Evolutionary conservation across 2,888 invertebrate genomes (phyloP).

Genomic region (Watsonalla cultraria): DNA sequence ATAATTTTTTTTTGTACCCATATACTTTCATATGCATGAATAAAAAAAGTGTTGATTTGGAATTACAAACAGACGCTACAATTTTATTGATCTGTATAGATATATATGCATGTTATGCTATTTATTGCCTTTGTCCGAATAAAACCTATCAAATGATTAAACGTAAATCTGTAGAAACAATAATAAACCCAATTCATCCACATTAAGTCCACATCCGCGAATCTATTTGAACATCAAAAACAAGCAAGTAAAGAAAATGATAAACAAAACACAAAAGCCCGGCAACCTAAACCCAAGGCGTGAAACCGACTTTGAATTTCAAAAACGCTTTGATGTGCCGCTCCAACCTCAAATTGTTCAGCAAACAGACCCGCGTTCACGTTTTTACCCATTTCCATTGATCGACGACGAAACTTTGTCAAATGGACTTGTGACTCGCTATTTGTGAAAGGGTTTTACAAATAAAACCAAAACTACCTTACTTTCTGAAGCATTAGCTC

Average conservation of each 20-base stretch:
- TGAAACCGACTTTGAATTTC: conserved; percentile 39
- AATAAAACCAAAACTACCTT: not conserved
- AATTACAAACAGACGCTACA: too few species aligned
- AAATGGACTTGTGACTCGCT: not conserved
- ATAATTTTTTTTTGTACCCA: too few species aligned
- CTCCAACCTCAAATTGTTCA: conserved; percentile 37
- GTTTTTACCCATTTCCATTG: conserved; percentile 23
- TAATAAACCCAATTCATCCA: not conserved
- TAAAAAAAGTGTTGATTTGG: too few species aligned
- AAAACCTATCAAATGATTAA: conserved; percentile 2
- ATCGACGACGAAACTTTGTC: conserved; percentile 12
- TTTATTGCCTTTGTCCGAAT: conserved; percentile 15
- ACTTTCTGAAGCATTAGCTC: not conserved
- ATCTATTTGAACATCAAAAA: conserved; percentile 13
- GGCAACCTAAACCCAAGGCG: conserved; percentile 23
- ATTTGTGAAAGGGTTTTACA: not conserved
- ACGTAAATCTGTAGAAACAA: not conserved
- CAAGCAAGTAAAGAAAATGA: conserved; percentile 18
- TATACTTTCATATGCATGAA: too few species aligned
- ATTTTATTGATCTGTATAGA: too few species aligned
- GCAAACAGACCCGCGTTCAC: conserved; percentile 30
- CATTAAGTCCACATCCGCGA: conserved; percentile 8
- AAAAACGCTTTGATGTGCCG: conserved; percentile 43
- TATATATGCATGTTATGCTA: too few species aligned
- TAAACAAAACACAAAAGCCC: conserved; percentile 27